Percentiles rank a stretch among this genome's conserved stretches.
Evolutionary conservation across 1,140 invertebrate species (phyloP).

Genomic region (Lepidurus couesii): DNA sequence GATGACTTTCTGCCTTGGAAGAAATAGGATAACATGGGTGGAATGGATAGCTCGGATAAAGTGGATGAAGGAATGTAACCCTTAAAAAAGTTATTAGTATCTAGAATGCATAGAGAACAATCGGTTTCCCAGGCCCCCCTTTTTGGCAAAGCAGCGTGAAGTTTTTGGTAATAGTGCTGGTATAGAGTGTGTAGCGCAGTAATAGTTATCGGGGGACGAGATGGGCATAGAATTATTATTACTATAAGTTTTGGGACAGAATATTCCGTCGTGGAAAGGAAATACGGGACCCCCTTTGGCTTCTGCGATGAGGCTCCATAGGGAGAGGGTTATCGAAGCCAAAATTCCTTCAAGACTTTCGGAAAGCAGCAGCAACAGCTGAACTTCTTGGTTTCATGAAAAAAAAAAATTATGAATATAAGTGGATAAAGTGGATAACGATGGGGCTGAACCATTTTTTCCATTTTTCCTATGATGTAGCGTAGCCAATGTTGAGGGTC

Average conservation of each 20-base stretch:
- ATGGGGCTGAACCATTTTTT: not conserved
- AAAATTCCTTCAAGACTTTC: not conserved
- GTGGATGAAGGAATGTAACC: constrained; percentile 8
- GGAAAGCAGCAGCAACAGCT: not conserved
- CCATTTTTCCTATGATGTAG: not conserved
- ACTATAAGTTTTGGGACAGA: constrained; percentile 15
- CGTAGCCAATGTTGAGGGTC: not conserved
- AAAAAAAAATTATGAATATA: not conserved
- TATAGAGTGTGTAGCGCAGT: constrained; percentile 5
- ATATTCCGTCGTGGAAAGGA: not conserved
- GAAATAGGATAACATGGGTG: too few relatives aligned
- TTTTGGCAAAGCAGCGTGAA: constrained; percentile 14
- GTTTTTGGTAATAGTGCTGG: not conserved
- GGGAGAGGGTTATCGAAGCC: constrained; percentile 13
- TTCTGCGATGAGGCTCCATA: constrained; percentile 18
- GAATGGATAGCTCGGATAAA: not conserved
- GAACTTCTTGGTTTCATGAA: not conserved
- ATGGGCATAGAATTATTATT: constrained; percentile 12
- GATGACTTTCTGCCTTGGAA: not conserved
- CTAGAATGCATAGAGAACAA: not conserved
- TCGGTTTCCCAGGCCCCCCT: not conserved
- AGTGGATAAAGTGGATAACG: constrained; percentile 3
- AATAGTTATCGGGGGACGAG: constrained; percentile 12
- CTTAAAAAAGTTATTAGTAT: not conserved
- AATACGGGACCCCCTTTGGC: not conserved